These are phyloP conservation scores for Zeus faber DNA, from an alignment of 2,113 vertebrate genomes.

Conservation along the genomic window DNA sequence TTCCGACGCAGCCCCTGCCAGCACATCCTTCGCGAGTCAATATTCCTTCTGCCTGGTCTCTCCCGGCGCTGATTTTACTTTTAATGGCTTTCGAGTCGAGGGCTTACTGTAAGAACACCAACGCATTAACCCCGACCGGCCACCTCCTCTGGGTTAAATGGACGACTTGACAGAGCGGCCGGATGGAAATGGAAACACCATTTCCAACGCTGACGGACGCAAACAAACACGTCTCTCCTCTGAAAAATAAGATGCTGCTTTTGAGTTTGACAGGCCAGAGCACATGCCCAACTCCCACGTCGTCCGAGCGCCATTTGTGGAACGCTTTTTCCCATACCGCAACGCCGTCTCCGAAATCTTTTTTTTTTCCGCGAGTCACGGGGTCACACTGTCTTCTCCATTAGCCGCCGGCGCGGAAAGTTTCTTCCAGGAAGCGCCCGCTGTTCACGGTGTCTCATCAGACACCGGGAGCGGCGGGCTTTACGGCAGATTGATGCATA, in stretches of 20 bases:
- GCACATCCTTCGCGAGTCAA: too few species aligned
- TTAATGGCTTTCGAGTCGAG: constrained; percentile 58
- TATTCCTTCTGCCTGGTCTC: constrained; percentile 51
- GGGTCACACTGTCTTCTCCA: constrained; percentile 8
- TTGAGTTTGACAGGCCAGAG: too few species aligned
- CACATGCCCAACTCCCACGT: too few species aligned
- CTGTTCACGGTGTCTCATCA: constrained; percentile 2
- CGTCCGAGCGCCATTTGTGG: too few species aligned
- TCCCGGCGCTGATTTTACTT: constrained; percentile 46
- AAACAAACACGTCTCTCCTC: too few species aligned
- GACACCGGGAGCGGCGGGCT: neutral
- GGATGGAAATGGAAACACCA: neutral
- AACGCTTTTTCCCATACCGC: too few species aligned
- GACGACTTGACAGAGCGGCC: constrained; percentile 8
- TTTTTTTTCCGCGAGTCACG: neutral
- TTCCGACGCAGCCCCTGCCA: too few species aligned
- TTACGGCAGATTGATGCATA: neutral
- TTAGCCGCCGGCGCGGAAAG: constrained; percentile 3
- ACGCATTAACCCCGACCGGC: constrained; percentile 34
- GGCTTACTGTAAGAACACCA: too few species aligned
- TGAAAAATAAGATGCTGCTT: too few species aligned
- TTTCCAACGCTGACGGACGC: too few species aligned
- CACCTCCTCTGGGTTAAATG: constrained; percentile 38
- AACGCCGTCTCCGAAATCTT: too few species aligned
- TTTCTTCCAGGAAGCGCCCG: neutral